Evolutionary conservation across 2,113 vertebrate genomes (phyloP).

Genomic region (Psittacus erithacus): DNA sequence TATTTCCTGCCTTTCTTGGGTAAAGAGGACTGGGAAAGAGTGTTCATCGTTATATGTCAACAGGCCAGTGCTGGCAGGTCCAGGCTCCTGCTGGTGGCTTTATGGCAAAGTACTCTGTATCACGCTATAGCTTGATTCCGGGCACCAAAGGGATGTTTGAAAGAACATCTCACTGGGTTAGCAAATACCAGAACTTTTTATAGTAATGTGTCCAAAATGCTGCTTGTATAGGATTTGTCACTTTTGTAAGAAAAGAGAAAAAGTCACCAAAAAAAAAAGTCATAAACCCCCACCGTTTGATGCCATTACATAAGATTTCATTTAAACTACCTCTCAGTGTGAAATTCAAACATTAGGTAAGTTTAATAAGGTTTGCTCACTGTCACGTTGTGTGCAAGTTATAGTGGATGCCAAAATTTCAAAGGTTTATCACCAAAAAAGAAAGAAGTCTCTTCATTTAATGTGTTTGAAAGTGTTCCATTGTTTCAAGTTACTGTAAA

Average conservation of each 20-base stretch:
- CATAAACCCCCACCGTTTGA: conserved; percentile 29
- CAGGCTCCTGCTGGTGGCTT: conserved; percentile 28
- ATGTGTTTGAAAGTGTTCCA: conserved; percentile 34
- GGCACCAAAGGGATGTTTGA: conserved; percentile 25
- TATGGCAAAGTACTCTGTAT: not conserved
- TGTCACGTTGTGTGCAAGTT: conserved; percentile 33
- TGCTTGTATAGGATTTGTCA: conserved; percentile 71
- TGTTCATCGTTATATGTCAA: not conserved
- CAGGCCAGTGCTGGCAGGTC: conserved; percentile 29
- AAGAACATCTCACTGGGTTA: conserved; percentile 28
- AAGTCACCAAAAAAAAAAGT: conserved; percentile 27
- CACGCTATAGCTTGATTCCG: conserved; percentile 6
- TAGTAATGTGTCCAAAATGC: conserved; percentile 65
- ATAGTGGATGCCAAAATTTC: conserved; percentile 72
- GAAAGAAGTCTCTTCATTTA: not conserved
- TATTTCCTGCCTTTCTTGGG: not conserved
- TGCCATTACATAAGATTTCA: conserved; percentile 57
- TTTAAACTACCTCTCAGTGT: conserved; percentile 81
- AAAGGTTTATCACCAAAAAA: conserved; percentile 67
- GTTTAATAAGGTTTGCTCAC: conserved; percentile 57
- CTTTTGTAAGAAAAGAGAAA: conserved; percentile 70
- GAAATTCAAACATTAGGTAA: conserved; percentile 60
- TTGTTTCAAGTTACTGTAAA: conserved; percentile 51
- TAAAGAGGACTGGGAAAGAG: not conserved
- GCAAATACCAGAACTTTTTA: conserved; percentile 55